These are phyloP conservation scores for Hydraecia micacea DNA, from an alignment of 2,888 invertebrate species.

Conservation along the genomic window DNA sequence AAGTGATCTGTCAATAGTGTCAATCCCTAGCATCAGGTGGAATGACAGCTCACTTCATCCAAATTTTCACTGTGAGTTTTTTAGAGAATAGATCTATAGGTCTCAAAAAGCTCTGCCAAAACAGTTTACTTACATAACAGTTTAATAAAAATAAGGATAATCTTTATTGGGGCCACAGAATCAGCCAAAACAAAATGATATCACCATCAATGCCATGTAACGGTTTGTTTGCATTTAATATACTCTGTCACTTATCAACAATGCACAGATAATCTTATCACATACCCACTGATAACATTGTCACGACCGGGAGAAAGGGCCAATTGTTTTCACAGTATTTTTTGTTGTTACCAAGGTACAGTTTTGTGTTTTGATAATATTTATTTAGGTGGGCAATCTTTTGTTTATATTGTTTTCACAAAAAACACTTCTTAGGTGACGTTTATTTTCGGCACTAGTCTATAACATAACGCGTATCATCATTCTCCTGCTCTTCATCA, in stretches of 20 bases:
- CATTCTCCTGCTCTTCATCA: background rate
- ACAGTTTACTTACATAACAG: background rate
- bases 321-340: conserved; percentile 27
- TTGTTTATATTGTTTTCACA: background rate
- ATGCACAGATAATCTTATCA: conserved; percentile 45
- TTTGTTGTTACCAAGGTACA: conserved; percentile 28
- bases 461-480: background rate
- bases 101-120: background rate
- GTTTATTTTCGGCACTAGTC: background rate
- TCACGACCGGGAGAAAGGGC: conserved; percentile 27
- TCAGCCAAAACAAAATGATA: conserved; percentile 5
- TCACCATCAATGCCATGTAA: conserved; percentile 9
- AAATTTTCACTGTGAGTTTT: background rate
- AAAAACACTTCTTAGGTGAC: background rate
- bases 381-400: conserved; percentile 12
- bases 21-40: too few species aligned
- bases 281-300: conserved; percentile 23
- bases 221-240: conserved; percentile 25
- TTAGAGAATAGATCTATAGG: background rate
- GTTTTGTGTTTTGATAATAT: conserved; percentile 17
- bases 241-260: conserved; percentile 30
- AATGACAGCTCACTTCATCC: background rate
- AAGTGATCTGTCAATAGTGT: too few species aligned
- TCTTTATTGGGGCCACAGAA: background rate
- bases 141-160: background rate